A percentile compares a stretch with the other conserved stretches of the same genome.
Conservation (phyloP, 2,797 vertebrate genomes). For the Poeciliopsis infans region DNA sequence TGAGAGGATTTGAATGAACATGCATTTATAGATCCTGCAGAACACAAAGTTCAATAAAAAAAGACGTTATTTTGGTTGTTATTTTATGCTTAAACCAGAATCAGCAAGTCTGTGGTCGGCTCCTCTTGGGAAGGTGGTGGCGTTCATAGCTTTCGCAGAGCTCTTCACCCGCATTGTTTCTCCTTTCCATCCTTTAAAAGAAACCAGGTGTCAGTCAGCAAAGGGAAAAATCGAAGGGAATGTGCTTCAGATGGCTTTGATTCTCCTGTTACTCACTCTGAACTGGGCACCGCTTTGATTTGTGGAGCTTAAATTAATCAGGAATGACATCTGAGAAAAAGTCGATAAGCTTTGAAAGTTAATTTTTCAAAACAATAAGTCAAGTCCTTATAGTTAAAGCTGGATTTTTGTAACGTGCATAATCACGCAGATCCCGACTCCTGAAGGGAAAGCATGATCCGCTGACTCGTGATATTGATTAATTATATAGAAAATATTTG, state of each 20-base stretch:
- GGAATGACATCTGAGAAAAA: conserved; percentile 24
- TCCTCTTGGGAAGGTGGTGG: not conserved
- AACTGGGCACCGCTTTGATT: conserved; percentile 53
- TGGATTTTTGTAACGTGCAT: not conserved
- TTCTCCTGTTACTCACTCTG: conserved; percentile 45
- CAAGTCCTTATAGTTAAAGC: not conserved
- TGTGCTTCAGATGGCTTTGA: conserved; percentile 53
- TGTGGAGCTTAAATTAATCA: conserved; percentile 34
- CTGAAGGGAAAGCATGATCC: not conserved
- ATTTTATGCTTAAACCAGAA: not conserved
- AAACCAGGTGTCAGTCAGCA: conserved; percentile 40
- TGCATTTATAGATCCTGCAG: not conserved
- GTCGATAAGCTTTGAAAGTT: conserved; percentile 3
- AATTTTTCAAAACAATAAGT: conserved; percentile 8
- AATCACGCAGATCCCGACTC: not conserved
- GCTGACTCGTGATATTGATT: not conserved
- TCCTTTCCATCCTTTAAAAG: conserved; percentile 27
- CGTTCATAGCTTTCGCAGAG: conserved; percentile 8
- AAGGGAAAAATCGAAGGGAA: conserved; percentile 39
- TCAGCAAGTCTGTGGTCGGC: not conserved
- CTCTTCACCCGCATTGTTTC: conserved; percentile 17
- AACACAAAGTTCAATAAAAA: conserved; percentile 6
- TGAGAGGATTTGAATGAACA: not conserved
- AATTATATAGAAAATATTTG: not conserved
- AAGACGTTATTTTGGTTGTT: conserved; percentile 7